These are phyloP conservation scores for Ennomos quercinarius DNA, from an alignment of 2,888 invertebrate genomes.

Conservation along the genomic window DNA sequence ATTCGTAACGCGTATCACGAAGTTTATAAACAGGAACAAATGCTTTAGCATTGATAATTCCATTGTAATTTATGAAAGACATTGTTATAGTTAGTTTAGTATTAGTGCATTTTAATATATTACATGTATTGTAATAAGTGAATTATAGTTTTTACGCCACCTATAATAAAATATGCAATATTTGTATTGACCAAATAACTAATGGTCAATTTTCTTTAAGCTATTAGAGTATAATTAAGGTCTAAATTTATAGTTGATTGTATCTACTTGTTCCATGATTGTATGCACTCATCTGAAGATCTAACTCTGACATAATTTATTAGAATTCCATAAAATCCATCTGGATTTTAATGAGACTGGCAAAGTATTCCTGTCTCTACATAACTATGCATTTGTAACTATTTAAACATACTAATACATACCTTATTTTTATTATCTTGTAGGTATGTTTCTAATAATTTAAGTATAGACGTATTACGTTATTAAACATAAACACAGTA, in stretches of 20 bases:
- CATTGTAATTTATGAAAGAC: constrained; percentile 48
- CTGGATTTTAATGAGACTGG: constrained; percentile 66
- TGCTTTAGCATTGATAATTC: constrained; percentile 78
- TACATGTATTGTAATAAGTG: constrained; percentile 6
- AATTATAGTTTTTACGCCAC: constrained; percentile 11
- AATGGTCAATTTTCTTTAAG: constrained; percentile 25
- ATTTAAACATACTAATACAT: constrained; percentile 6
- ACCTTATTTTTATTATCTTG: constrained; percentile 16
- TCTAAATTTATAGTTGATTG: constrained; percentile 30
- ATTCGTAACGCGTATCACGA: constrained; percentile 99
- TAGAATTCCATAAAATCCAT: constrained; percentile 15
- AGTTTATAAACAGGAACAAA: constrained; percentile 95
- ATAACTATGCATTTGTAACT: constrained; percentile 6
- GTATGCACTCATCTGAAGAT: constrained; percentile 13
- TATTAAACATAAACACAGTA: constrained; percentile 2
- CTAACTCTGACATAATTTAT: constrained; percentile 1
- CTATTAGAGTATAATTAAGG: constrained; percentile 18
- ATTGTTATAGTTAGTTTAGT: constrained; percentile 29
- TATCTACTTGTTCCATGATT: no score
- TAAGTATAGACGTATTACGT: constrained; percentile 15
- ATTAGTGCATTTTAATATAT: neutral
- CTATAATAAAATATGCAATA: constrained; percentile 6
- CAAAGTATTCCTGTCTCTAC: constrained; percentile 55
- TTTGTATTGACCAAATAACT: constrained; percentile 11
- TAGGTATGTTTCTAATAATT: constrained; percentile 33